Evolutionary conservation across 2,113 vertebrate genomes (phyloP), one percentile per base, ranked within the genome.

Genomic region (Podilymbus podiceps): DNA sequence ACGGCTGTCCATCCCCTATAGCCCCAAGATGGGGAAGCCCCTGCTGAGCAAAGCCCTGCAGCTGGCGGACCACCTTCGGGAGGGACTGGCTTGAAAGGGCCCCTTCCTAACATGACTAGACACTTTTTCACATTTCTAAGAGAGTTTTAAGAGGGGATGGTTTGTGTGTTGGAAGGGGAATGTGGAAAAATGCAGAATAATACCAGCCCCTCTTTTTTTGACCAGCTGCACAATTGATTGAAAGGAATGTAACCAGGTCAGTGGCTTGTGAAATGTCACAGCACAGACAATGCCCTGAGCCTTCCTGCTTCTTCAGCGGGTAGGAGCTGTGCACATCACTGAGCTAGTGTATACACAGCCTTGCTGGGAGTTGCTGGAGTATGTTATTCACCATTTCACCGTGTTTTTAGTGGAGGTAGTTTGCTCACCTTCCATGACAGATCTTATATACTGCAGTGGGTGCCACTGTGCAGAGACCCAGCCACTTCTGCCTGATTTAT

Each of bases 1-100:
- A 4, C 0, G 8, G 67, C 52, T 49, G 42, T 1, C 49, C 5
- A 7, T 58, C 21, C 44, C 28, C 64, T 1, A 11, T 15, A 19
- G 58, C 20, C 46, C 50, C 1, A 1, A 49, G 20, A 21, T 0
- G 5, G 33, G 27, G 69, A 4, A 64, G 21, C 7, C 27, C 13
- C 23, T n/a, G 47, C 68, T 8, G 15, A 38, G 77, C 42, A 16
- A 35, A 42, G 42, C 28, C 46, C 35, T 8, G 28, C 0, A 3
- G 16, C 42, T 68, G 15, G 6, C 12, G 53, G 8, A 31, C 7
- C 46, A 7, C 4, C 30, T 21, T 9, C 0, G 5, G 42, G 67
- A 46, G 16, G n/a, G n/a, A 15, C 14, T 55, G 68, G n/a, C 20
- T 20, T 31, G 42, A 28, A 67, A 87, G 7, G 12, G 33, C 12